Evolutionary conservation across 2,888 invertebrate genomes (phyloP).

Genomic region (Cremastinae sp.): DNA sequence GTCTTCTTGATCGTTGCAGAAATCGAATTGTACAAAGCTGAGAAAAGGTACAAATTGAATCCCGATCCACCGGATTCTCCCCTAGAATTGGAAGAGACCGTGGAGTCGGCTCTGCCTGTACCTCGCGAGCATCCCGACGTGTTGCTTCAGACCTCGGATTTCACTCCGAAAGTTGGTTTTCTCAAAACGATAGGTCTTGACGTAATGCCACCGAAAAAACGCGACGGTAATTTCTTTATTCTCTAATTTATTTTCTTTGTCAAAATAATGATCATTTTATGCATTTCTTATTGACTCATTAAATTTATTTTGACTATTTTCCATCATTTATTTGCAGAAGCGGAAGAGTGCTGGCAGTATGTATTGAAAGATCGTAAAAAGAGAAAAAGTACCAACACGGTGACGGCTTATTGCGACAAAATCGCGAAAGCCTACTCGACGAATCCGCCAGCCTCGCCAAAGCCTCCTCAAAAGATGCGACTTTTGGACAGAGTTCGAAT

Average conservation of each 20-base stretch:
- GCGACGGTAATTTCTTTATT: constrained; percentile 82
- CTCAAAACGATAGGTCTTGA: constrained; percentile 83
- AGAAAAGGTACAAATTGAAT: constrained; percentile 82
- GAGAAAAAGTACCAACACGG: constrained; percentile 81
- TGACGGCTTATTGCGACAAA: constrained; percentile 81
- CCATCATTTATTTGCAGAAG: constrained; percentile 78
- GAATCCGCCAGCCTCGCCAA: constrained; percentile 73
- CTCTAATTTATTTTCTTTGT: too few relatives aligned
- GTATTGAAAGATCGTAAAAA: constrained; percentile 85
- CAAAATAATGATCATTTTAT: not conserved
- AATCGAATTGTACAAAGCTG: constrained; percentile 84
- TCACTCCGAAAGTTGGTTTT: constrained; percentile 84
- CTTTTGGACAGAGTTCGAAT: constrained; percentile 74
- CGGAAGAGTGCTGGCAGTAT: constrained; percentile 85
- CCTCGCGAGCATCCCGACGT: constrained; percentile 81
- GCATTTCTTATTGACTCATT: not conserved
- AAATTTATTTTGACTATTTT: not conserved
- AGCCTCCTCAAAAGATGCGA: constrained; percentile 74
- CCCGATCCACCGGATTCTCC: constrained; percentile 82
- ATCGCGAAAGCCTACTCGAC: constrained; percentile 75
- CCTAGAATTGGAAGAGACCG: constrained; percentile 74
- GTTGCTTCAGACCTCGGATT: constrained; percentile 81
- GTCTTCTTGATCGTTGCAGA: constrained; percentile 77
- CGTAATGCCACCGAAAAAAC: constrained; percentile 82
- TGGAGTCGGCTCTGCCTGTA: constrained; percentile 81